Base-by-base conservation (phyloP, 2,888 invertebrate genomes). In the Cataglyphis livida region DNA sequence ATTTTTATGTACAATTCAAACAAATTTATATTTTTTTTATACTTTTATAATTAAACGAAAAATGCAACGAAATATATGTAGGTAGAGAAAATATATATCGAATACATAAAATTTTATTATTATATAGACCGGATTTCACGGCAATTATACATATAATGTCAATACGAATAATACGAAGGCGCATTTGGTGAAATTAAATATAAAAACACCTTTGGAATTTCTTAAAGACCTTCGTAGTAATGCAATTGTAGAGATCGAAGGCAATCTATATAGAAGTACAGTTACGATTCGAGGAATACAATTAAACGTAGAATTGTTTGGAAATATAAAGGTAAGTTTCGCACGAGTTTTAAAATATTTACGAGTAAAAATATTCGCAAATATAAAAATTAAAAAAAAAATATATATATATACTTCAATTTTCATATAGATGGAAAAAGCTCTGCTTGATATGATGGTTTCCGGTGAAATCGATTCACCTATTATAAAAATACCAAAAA, bases 401-500 rank as follows among this genome's bases (percentile, higher is more conserved):
- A 51, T n/a, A n/a, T 59, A 18, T 61, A 1, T 59, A 73, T 21
- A 32, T 38, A 62, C 0, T 25, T 51, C 87, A n/a, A 51, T 84
- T 89, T 78, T 79, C 73, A 94, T 93, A 76, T 92, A 96, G 96
- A 92, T 96, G 28, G 97, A 97, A 78, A 96, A 96, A 18, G 96
- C 96, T 4, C 96, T 96, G 90, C 93, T 97, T 15, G 96, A 97
- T 88, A 95, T 96, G 0, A 95, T 95, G 0, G 95, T 96, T 59
- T 95, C 96, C 21, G 92, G 96, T n/a, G 95, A 96, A 87, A 94
- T 97, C 1, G 96, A 96, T 0, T 97, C 97, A 0, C 95, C 96
- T 0, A 95, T 96, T 73, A 94, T 97, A 28, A 95, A 95, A 3
- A 95, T 97, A 74, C 97, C 97, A 78, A 96, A 95, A 86, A 96